Conservation (phyloP, 2,797 vertebrate genomes). For the Hypotaenidia okinawae region DNA sequence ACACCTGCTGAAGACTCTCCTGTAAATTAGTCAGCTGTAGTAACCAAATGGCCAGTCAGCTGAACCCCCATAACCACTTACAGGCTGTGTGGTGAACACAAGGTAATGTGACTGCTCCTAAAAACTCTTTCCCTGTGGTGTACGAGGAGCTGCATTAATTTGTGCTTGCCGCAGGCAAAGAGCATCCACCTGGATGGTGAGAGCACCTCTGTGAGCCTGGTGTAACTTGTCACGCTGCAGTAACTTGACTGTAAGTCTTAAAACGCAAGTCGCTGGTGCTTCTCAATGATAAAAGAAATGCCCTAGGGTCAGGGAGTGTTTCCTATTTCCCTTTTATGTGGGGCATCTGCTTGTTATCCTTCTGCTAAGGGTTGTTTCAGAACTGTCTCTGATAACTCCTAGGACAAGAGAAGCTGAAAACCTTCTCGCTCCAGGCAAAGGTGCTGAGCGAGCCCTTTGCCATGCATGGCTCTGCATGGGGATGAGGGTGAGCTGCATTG, state of each 20-base stretch:
- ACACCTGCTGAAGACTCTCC: not conserved
- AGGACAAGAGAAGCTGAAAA: not conserved
- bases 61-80: not conserved
- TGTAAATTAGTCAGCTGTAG: not conserved
- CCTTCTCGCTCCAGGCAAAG: not conserved
- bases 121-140: not conserved
- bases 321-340: not conserved
- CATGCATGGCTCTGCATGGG: accelerated
- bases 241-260: not conserved
- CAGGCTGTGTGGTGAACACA: not conserved
- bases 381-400: not conserved
- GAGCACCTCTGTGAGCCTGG: not conserved
- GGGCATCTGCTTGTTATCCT: not conserved
- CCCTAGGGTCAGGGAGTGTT: not conserved
- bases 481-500: not conserved
- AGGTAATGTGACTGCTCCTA: not conserved
- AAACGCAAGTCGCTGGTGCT: not conserved
- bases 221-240: not conserved
- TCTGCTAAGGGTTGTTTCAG: not conserved
- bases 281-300: not conserved
- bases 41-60: accelerated
- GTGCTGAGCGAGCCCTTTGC: not conserved
- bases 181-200: accelerated
- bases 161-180: not conserved
- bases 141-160: not conserved